A percentile compares a stretch with the other conserved stretches of the same genome.
Evolutionary conservation across 2,113 vertebrate species (phyloP).

Genomic region (Octodon degus): DNA sequence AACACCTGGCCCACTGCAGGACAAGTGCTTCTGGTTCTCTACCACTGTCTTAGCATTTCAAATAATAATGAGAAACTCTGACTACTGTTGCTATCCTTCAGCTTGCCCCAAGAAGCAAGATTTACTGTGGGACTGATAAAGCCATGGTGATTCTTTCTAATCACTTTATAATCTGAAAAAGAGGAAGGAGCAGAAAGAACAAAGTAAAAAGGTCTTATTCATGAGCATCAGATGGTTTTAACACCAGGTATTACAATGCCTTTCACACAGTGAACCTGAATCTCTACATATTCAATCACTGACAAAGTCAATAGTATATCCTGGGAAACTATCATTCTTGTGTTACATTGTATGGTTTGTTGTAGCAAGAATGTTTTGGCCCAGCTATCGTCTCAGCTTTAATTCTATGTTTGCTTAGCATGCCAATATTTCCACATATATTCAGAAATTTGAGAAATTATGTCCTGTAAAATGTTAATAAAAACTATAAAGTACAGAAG

Average conservation of each 20-base stretch:
- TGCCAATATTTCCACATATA: constrained; percentile 53
- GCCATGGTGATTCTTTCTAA: not conserved
- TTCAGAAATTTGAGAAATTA: constrained; percentile 39
- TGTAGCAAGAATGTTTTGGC: not conserved
- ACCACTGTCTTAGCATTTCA: not conserved
- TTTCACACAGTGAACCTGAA: not conserved
- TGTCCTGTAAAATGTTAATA: not conserved
- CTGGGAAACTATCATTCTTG: not conserved
- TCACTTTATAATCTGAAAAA: not conserved
- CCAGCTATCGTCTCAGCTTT: constrained; percentile 8
- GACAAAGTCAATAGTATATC: not conserved
- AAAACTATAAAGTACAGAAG: not conserved
- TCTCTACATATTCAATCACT: not conserved
- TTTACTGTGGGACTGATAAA: not conserved
- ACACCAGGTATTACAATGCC: not conserved
- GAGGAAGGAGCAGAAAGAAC: too few relatives aligned
- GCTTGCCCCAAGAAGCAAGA: not conserved
- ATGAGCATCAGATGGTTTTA: not conserved
- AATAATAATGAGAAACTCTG: not conserved
- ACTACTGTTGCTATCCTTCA: not conserved
- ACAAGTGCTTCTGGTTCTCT: not conserved
- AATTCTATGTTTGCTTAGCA: constrained; percentile 41
- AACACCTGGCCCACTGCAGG: not conserved
- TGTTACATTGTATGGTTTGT: not conserved
- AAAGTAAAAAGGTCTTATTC: not conserved